These are phyloP conservation scores for Protodeltote pygarga DNA, from an alignment of 2,888 invertebrate species.

Conservation along the genomic window DNA sequence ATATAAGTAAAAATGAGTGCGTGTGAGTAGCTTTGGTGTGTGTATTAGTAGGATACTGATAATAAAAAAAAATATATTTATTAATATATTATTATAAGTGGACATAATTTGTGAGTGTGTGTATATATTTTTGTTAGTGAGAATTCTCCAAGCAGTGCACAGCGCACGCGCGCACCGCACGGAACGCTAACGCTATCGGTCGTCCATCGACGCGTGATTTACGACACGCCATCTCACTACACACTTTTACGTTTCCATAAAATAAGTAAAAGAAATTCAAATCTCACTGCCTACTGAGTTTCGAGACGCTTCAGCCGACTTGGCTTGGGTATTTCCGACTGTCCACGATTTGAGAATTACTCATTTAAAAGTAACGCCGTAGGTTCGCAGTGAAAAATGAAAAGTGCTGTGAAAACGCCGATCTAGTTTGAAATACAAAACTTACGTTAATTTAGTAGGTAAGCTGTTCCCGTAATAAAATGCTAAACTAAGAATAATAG, in stretches of 20 bases:
- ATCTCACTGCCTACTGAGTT: slow-evolving; percentile 32
- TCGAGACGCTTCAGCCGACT: slow-evolving; percentile 8
- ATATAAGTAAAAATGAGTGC: slow-evolving; percentile 66
- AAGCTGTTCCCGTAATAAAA: no score
- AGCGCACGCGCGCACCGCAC: slow-evolving; percentile 57
- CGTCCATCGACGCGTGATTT: slow-evolving; percentile 78
- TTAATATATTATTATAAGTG: no score
- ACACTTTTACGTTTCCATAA: slow-evolving; percentile 62
- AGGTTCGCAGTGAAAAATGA: no score
- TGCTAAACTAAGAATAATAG: no score
- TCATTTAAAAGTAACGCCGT: neutral
- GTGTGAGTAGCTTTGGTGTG: slow-evolving; percentile 32
- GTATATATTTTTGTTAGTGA: slow-evolving; percentile 8
- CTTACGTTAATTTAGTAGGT: no score
- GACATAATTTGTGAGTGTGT: no score
- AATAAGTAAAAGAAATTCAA: slow-evolving; percentile 48
- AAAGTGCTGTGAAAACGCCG: no score
- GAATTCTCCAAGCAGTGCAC: slow-evolving; percentile 36
- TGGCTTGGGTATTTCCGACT: neutral
- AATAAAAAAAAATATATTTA: no score
- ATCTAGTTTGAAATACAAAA: no score
- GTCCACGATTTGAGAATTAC: neutral
- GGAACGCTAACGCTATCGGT: slow-evolving; percentile 77
- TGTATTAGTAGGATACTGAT: no score
- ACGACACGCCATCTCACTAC: slow-evolving; percentile 70